phyloP scores from a whole-genome alignment of 2,113 vertebrate species.

The Pardalotus punctatus region DNA sequence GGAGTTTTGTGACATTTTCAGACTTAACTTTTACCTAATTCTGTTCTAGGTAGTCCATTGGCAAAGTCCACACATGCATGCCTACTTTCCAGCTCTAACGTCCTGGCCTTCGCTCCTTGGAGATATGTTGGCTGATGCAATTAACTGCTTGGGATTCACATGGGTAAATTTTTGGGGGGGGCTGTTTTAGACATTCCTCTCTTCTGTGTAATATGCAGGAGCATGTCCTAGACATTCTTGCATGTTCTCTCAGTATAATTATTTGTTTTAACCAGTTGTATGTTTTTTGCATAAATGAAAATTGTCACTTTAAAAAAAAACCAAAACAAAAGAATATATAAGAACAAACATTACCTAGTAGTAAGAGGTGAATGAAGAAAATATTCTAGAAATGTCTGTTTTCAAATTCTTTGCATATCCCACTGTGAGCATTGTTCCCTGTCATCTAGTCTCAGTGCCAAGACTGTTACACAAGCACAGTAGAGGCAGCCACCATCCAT shows the following conservation, averaged over 20 bases:
- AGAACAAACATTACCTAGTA: not conserved
- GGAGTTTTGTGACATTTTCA: not conserved
- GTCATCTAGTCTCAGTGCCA: not conserved
- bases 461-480: not conserved
- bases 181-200: not conserved
- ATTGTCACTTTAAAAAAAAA: not conserved
- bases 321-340: not conserved
- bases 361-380: not conserved
- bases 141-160: constrained; percentile 97
- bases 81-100: constrained; percentile 91
- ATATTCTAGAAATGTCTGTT: not conserved
- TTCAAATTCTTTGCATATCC: not conserved
- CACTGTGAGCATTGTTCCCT: not conserved
- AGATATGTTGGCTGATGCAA: constrained; percentile 95
- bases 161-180: constrained; percentile 78
- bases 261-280: not conserved
- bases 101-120: constrained; percentile 96
- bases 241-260: not conserved
- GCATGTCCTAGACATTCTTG: not conserved
- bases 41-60: constrained; percentile 91
- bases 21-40: not conserved
- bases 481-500: not conserved
- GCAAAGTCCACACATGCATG: constrained; percentile 98
- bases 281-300: not conserved
- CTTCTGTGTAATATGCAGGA: not conserved